phyloP scores from a whole-genome alignment of 1,140 invertebrate genomes.

The Penaeus chinensis region DNA sequence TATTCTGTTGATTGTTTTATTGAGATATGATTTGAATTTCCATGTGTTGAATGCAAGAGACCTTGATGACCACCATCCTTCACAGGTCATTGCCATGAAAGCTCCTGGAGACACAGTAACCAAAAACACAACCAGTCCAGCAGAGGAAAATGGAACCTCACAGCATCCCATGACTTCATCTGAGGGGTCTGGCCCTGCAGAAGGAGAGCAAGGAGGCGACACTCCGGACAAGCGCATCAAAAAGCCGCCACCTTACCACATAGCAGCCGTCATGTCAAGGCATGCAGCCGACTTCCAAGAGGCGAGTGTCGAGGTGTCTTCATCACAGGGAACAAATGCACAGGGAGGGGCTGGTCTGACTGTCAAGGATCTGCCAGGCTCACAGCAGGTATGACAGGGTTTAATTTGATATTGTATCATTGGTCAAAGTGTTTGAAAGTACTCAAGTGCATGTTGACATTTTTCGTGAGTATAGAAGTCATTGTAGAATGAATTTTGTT shows the following conservation, averaged over 20 bases:
- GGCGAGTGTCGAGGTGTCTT: constrained; percentile 23
- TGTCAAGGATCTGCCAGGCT: constrained; percentile 20
- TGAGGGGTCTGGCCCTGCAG: not conserved
- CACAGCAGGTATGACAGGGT: not conserved
- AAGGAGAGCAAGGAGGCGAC: constrained; percentile 27
- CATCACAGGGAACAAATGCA: not conserved
- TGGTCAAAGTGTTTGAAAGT: not conserved
- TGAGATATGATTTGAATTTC: too few relatives aligned
- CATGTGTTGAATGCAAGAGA: too few relatives aligned
- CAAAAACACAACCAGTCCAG: too few relatives aligned
- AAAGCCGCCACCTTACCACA: constrained; percentile 77
- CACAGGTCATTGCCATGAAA: too few relatives aligned
- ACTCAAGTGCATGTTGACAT: too few relatives aligned
- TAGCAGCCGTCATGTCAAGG: constrained; percentile 77
- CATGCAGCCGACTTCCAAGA: constrained; percentile 71
- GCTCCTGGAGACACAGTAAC: too few relatives aligned
- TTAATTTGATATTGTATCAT: too few relatives aligned
- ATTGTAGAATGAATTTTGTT: too few relatives aligned
- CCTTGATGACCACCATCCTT: too few relatives aligned
- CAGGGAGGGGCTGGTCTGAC: not conserved
- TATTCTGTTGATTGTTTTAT: too few relatives aligned
- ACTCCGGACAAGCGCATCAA: constrained; percentile 61
- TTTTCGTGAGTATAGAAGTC: too few relatives aligned
- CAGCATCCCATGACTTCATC: not conserved
- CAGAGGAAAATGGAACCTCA: not conserved